Evolutionary conservation across 2,113 vertebrate species (phyloP), one percentile per base, ranked within the genome.

Genomic region (Callipepla californica): DNA sequence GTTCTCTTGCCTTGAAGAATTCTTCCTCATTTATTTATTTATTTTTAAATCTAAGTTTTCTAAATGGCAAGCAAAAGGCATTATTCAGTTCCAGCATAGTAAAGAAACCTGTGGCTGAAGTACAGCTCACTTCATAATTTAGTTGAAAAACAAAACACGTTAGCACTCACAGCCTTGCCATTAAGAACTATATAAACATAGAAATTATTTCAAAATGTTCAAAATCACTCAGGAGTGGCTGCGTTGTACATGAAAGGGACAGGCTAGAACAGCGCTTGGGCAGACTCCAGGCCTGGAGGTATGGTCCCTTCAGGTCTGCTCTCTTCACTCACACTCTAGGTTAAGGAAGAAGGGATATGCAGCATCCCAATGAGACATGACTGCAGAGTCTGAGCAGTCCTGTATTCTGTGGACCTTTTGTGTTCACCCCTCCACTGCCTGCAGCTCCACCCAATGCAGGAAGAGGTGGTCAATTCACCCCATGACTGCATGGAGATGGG

Each of bases 291-390:
- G 36, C 10, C 55, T 16, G 30, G 13, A 40, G 2, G 11, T 20
- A 47, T 6, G 0, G 48, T 61, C n/a, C 17, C 28, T 34, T n/a
- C 0, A 0, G 17, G 36, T 4, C 5, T 4, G 4, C 50, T 47
- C 26, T 25, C 47, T 50, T 23, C 0, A 0, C 11, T 68, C 66
- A 19, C 4, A 8, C 0, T 0, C 45, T 26, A 91, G 40, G 30
- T 19, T 87, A 25, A 1, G 0, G 59, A 85, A 30, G 55, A n/a
- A 61, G 30, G 32, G 44, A 42, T 30, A 11, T 7, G 10, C 7
- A 6, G 2, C 59, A 30, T 17, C 26, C 70, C 7, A 25, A 4
- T 2, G 26, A 77, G 30, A n/a, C 28, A 58, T 11, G 7, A 13
- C 30, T 53, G 44, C 5, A 9, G 30, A 53, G 6, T 9, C 13